phyloP scores from a whole-genome alignment of 2,113 vertebrate genomes.

The Urocitellus parryii region DNA sequence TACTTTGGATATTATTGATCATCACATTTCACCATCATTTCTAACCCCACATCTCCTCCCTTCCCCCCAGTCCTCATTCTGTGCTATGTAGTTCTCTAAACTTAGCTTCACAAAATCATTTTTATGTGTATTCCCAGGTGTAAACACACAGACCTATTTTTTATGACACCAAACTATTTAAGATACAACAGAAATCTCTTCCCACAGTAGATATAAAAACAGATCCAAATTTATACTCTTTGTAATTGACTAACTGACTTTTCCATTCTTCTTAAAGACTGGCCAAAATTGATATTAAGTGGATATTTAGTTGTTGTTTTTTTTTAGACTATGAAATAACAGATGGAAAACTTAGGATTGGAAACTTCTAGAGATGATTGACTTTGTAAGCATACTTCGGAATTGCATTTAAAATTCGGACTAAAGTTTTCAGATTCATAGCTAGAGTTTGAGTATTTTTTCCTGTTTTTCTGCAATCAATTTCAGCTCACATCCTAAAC shows the following conservation, averaged over 20 bases:
- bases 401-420: not conserved
- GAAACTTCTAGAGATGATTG: not conserved
- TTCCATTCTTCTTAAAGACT: not conserved
- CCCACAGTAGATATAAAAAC: not conserved
- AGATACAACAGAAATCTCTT: not conserved
- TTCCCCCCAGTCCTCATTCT: not conserved
- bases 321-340: not conserved
- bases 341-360: not conserved
- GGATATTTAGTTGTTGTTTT: not conserved
- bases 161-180: not conserved
- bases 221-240: not conserved
- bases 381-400: not conserved
- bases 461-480: not conserved
- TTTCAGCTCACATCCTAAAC: not conserved
- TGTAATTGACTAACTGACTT: too few species aligned
- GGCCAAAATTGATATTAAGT: not conserved
- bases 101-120: not conserved
- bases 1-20: too few species aligned
- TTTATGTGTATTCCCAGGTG: not conserved
- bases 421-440: not conserved
- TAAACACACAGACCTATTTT: not conserved
- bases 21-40: too few species aligned
- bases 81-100: not conserved
- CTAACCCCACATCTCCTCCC: too few species aligned
- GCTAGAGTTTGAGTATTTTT: not conserved